Base-by-base conservation (phyloP, 92 coral and sea anemone species). In the Bergia sp. region DNA sequence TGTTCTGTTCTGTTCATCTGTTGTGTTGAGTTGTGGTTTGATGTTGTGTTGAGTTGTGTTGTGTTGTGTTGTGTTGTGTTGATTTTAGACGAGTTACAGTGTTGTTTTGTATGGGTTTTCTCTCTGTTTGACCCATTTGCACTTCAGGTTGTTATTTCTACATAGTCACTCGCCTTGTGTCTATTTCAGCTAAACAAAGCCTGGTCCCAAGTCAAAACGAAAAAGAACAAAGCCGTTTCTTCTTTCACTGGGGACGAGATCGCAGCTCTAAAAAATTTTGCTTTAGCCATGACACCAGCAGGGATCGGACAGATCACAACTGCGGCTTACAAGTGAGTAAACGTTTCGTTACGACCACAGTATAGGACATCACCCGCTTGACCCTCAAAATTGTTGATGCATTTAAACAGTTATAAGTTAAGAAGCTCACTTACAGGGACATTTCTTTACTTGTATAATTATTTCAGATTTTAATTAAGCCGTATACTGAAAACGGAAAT, bases 241-340 rank as follows among this genome's bases (percentile, higher is more conserved):
- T 82, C 87, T 1, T 91, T 94, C 80, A 91, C 92, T 37, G 96
- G 95, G 13, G 93, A 92, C 65, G 96, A 94, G 45, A 76, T 94
- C 47, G 85, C 89, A 73, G 93, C 96, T 12, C 74, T 94, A 89
- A 90, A 89, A n/a, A 87, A 82, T 76, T 92, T 94, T 81, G 91
- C 96, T 40, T 75, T 91, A 38, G 96, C 92, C 2, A 77, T 94
- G 93, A 94, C 92, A 43, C 64, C 88, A 20, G 13, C 76, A 37
- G 93, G 92, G 79, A 86, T 94, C 47, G 77, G 88, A 7, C 85
- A 85, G 18, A 89, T 94, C 47, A 89, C 41, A 50, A 45, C 82
- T 1, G 45, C 74, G 3, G 92, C 92, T 39, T 94, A 90, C 50
- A 89, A 93, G 96, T 94, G 67, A 90, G 92, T 89, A 82, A 20